phyloP scores from a whole-genome alignment of 2,113 vertebrate species.

The Orthonyx spaldingii region DNA sequence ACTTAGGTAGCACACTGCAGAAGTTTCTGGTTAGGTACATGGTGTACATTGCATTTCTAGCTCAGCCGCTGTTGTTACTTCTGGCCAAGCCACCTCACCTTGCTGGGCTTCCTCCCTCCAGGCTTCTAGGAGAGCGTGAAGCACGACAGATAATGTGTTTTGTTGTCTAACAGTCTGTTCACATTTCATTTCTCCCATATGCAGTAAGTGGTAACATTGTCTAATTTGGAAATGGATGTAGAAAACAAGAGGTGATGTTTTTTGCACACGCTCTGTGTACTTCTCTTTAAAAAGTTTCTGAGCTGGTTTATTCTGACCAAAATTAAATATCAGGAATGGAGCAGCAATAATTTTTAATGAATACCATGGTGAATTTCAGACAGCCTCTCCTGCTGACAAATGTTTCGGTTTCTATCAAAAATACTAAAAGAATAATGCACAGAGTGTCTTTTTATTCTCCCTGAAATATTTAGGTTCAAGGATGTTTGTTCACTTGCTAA shows the following conservation, averaged over 20 bases:
- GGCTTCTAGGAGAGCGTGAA: background rate
- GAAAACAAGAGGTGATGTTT: background rate
- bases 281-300: background rate
- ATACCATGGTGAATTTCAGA: background rate
- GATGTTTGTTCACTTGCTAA: background rate
- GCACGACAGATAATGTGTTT: background rate
- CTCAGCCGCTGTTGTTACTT: background rate
- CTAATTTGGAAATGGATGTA: background rate
- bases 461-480: background rate
- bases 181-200: background rate
- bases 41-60: background rate
- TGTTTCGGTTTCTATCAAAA: background rate
- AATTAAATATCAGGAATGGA: background rate
- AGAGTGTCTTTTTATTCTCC: background rate
- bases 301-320: background rate
- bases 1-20: background rate
- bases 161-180: background rate
- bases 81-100: background rate
- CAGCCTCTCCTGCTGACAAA: background rate
- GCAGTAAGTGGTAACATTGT: background rate
- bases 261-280: fast-evolving
- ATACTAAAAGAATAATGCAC: background rate
- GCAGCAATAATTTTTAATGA: background rate
- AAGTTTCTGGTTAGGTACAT: background rate
- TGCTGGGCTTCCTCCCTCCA: background rate